Conservation (phyloP, 2,888 invertebrate species). For the Thalpophila matura region DNA sequence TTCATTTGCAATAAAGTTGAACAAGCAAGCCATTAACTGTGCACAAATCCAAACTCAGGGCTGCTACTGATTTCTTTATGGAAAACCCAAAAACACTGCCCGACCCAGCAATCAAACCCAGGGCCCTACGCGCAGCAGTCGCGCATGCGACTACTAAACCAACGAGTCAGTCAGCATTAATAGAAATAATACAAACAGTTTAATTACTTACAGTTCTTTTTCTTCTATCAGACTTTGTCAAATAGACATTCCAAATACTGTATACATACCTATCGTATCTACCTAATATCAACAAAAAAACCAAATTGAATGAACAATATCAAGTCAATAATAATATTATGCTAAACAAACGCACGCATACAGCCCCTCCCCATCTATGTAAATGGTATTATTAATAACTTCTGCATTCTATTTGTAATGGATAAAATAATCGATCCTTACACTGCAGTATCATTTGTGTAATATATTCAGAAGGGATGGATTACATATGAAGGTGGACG, state of each 20-base stretch:
- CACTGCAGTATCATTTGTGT: slow-evolving; percentile 28
- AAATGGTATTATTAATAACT: slow-evolving; percentile 5
- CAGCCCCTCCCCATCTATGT: slow-evolving; percentile 1
- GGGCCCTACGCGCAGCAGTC: too few species aligned
- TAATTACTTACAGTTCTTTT: not conserved
- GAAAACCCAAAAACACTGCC: too few species aligned
- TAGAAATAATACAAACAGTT: not conserved
- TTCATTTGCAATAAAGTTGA: too few species aligned
- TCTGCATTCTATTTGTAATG: slow-evolving; percentile 20
- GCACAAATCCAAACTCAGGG: too few species aligned
- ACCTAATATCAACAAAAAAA: not conserved
- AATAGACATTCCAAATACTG: too few species aligned
- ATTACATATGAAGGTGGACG: not conserved
- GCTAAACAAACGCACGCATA: slow-evolving; percentile 29
- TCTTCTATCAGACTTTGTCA: too few species aligned
- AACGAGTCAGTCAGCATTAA: too few species aligned
- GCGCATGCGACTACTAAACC: too few species aligned
- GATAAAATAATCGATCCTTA: slow-evolving; percentile 40
- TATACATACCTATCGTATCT: too few species aligned
- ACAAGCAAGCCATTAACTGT: too few species aligned
- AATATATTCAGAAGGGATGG: slow-evolving; percentile 18
- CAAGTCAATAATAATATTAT: slow-evolving; percentile 7
- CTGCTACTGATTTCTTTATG: too few species aligned
- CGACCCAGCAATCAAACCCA: too few species aligned
- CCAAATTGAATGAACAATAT: not conserved